Conservation (phyloP, 2,888 invertebrate genomes). For the Netelia melanura region DNA sequence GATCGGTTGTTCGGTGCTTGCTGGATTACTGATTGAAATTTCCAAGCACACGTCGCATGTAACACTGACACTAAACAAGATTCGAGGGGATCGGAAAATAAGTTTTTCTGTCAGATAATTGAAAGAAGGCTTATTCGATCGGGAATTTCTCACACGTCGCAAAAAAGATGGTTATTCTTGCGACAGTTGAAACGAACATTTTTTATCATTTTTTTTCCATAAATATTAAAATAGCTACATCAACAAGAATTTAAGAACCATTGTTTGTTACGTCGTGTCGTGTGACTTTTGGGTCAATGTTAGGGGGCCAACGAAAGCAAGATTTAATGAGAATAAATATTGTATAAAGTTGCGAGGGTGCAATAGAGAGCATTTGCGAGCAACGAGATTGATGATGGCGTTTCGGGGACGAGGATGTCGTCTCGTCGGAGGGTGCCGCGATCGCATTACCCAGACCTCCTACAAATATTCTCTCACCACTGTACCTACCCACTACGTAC, state of each 20-base stretch:
- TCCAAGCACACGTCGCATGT: too few relatives aligned
- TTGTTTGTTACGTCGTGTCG: conserved; percentile 5
- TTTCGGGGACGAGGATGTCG: conserved; percentile 69
- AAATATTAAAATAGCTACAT: not conserved
- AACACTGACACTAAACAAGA: too few relatives aligned
- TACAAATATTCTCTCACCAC: conserved; percentile 69
- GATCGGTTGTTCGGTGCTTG: too few relatives aligned
- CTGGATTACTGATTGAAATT: too few relatives aligned
- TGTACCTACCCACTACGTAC: conserved; percentile 5
- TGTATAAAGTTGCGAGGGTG: conserved; percentile 81
- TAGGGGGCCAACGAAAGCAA: conserved; percentile 39
- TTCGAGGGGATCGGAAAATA: too few relatives aligned
- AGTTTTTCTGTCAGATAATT: too few relatives aligned
- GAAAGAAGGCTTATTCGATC: too few relatives aligned
- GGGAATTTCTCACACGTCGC: too few relatives aligned
- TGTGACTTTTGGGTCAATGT: conserved; percentile 33
- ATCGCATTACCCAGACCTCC: conserved; percentile 83
- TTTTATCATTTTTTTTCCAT: not conserved
- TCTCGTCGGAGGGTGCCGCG: conserved; percentile 80
- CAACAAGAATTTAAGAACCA: not conserved
- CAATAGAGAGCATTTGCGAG: conserved; percentile 71
- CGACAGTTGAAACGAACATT: not conserved
- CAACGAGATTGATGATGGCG: conserved; percentile 82
- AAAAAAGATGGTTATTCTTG: too few relatives aligned
- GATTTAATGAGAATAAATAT: conserved; percentile 84